Evolutionary conservation across 2,888 invertebrate genomes (phyloP).

Genomic region (Macaria notata): DNA sequence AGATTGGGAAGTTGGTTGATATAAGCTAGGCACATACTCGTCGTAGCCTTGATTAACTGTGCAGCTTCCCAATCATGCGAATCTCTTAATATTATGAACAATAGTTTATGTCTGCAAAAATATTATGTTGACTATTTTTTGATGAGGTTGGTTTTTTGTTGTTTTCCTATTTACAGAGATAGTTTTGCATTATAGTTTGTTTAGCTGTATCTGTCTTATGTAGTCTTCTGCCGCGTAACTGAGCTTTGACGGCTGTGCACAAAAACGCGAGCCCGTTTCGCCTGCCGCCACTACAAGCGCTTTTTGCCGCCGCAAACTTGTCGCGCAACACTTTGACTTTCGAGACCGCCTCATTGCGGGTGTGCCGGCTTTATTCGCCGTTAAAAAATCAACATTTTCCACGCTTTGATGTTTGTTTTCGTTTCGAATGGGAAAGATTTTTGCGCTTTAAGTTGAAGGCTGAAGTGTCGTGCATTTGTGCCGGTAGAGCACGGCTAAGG

Average conservation of each 20-base stretch:
- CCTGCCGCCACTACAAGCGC: slow-evolving; percentile 61
- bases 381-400: slow-evolving; percentile 28
- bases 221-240: slow-evolving; percentile 69
- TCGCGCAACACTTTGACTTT: slow-evolving; percentile 69
- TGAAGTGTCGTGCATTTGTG: background rate
- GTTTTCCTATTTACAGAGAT: too few relatives aligned
- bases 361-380: slow-evolving; percentile 33
- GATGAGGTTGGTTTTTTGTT: too few relatives aligned
- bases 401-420: slow-evolving; percentile 29
- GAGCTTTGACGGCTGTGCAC: slow-evolving; percentile 67
- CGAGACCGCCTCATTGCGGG: slow-evolving; percentile 53
- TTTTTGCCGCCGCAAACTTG: slow-evolving; percentile 67
- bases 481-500: too few relatives aligned
- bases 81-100: too few relatives aligned
- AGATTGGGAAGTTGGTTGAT: too few relatives aligned
- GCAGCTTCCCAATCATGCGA: too few relatives aligned
- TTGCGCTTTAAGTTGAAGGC: background rate
- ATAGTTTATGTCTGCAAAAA: too few relatives aligned
- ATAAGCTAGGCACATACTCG: too few relatives aligned
- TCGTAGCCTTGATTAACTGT: too few relatives aligned
- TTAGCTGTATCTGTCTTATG: slow-evolving; percentile 47
- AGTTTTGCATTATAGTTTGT: too few relatives aligned
- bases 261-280: slow-evolving; percentile 73
- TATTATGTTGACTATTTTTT: too few relatives aligned
- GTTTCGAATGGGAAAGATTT: slow-evolving; percentile 5